Conservation (phyloP, 2,113 vertebrate genomes). For the Anarrhichthys ocellatus region DNA sequence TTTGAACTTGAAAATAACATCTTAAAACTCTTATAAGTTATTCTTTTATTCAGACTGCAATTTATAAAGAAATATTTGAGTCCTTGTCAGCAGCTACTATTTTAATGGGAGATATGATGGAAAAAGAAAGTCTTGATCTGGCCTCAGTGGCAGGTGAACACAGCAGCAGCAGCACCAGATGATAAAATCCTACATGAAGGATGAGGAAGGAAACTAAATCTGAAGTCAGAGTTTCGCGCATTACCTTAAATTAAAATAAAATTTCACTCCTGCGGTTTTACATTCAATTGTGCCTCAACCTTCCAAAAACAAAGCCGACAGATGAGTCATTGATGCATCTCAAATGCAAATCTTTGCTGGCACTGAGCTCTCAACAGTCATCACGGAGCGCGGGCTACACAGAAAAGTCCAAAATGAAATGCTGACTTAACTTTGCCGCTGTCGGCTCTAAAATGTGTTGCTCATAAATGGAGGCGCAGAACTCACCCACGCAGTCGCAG, state of each 20-base stretch:
- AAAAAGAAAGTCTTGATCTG: not conserved
- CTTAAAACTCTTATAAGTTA: not conserved
- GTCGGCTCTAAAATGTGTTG: slow-evolving; percentile 16
- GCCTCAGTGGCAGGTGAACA: not conserved
- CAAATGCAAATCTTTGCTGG: not conserved
- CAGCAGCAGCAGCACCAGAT: not conserved
- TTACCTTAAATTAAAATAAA: not conserved
- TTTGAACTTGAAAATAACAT: not conserved
- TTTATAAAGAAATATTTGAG: too few relatives aligned
- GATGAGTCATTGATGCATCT: too few relatives aligned
- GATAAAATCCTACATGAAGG: not conserved
- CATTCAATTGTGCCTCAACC: not conserved
- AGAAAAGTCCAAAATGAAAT: not conserved
- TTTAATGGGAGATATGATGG: not conserved
- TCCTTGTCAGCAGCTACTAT: too few relatives aligned
- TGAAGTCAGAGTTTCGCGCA: not conserved
- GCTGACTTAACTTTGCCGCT: slow-evolving; percentile 10
- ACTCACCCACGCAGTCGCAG: slow-evolving; percentile 98
- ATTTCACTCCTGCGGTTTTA: not conserved
- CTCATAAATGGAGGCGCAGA: not conserved
- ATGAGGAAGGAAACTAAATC: not conserved
- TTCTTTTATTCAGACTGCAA: not conserved
- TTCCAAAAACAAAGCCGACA: not conserved
- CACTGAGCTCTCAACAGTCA: not conserved
- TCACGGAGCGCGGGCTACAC: not conserved